Evolutionary conservation across 2,888 invertebrate genomes (phyloP).

Genomic region (Ypsolopha sequella): DNA sequence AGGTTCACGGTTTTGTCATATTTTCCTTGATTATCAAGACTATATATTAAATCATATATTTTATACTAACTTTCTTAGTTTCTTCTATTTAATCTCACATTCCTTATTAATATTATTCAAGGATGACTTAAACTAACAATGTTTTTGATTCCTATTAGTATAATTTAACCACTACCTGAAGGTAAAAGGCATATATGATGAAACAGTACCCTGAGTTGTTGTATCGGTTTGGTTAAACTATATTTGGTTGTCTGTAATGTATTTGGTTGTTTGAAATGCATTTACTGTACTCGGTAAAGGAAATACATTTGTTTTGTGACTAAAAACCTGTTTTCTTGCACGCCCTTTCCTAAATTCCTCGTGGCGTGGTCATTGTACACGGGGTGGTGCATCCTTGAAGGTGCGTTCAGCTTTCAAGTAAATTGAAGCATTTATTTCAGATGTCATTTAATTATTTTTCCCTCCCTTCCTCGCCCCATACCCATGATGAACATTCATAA

Average conservation of each 20-base stretch:
- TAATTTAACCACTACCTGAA: constrained; percentile 4
- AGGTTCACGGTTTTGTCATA: constrained; percentile 12
- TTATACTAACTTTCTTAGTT: no score
- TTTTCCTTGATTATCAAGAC: no score
- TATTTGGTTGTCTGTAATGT: not conserved
- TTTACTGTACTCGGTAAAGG: constrained; percentile 53
- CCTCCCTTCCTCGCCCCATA: no score
- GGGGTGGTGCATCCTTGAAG: no score
- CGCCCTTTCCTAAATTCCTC: constrained; percentile 35
- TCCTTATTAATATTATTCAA: no score
- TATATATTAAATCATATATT: not conserved
- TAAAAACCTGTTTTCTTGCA: constrained; percentile 66
- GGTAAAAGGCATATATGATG: not conserved
- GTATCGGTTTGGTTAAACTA: not conserved
- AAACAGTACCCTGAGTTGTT: not conserved
- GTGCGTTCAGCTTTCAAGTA: no score
- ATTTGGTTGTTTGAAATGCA: constrained; percentile 19
- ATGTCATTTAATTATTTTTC: no score
- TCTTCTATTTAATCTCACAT: no score
- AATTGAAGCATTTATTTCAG: no score
- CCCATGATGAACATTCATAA: no score
- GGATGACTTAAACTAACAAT: not conserved
- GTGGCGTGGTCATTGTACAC: not conserved
- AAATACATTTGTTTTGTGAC: constrained; percentile 56
- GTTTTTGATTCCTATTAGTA: not conserved